phyloP scores from a whole-genome alignment of 2,113 vertebrate species.

The Xenopus laevis region DNA sequence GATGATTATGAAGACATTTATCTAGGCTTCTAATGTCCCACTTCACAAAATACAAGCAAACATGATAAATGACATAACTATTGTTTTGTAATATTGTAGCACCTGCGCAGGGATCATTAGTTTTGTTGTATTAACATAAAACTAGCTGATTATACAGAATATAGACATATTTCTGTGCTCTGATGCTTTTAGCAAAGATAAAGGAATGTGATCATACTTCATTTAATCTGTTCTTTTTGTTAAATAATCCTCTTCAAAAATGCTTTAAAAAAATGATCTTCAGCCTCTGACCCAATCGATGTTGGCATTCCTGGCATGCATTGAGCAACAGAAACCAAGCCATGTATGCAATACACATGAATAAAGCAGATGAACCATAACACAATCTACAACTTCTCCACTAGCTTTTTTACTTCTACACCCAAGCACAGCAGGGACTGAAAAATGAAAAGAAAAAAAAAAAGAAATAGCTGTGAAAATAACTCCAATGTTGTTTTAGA shows the following conservation, averaged over 20 bases:
- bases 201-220: constrained; percentile 10
- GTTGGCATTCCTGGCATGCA: constrained; percentile 31
- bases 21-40: too few relatives aligned
- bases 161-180: too few relatives aligned
- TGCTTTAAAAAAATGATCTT: constrained; percentile 6
- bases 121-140: too few relatives aligned
- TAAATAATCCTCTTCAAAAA: constrained; percentile 32
- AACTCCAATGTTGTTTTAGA: constrained; percentile 12
- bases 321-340: constrained; percentile 15
- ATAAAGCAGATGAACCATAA: constrained; percentile 40
- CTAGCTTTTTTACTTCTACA: neutral
- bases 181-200: neutral
- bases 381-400: neutral
- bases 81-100: too few relatives aligned
- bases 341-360: constrained; percentile 26
- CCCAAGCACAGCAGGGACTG: neutral
- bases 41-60: too few relatives aligned
- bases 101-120: too few relatives aligned
- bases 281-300: constrained; percentile 16
- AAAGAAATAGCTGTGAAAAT: constrained; percentile 15
- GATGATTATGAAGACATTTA: too few relatives aligned
- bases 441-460: constrained; percentile 25
- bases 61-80: too few relatives aligned
- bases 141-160: too few relatives aligned
- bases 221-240: constrained; percentile 22